phyloP scores from a whole-genome alignment of 2,797 vertebrate genomes.

The Smutsia temminckii region DNA sequence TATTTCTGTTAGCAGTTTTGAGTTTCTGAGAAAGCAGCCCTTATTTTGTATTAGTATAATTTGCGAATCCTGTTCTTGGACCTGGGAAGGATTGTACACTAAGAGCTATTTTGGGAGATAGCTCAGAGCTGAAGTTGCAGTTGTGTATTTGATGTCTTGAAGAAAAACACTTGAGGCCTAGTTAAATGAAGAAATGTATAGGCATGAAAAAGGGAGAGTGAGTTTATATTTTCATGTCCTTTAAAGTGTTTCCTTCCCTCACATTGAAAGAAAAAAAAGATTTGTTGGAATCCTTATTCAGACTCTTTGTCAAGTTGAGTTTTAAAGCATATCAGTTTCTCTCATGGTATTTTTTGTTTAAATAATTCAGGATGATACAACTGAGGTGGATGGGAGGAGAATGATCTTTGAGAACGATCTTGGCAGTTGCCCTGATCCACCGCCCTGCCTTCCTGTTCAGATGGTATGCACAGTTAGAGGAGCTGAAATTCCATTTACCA shows the following conservation, averaged over 20 bases:
- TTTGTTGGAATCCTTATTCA: constrained; percentile 50
- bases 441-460: not conserved
- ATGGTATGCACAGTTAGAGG: not conserved
- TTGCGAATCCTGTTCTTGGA: constrained; percentile 26
- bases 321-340: constrained; percentile 56
- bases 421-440: not conserved
- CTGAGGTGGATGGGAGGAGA: not conserved
- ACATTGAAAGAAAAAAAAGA: not conserved
- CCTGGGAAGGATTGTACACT: not conserved
- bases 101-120: constrained; percentile 4
- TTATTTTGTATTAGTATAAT: constrained; percentile 35
- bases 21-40: constrained; percentile 26
- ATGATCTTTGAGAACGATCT: not conserved
- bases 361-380: not conserved
- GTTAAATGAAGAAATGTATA: constrained; percentile 37
- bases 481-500: not conserved
- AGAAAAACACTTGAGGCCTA: not conserved
- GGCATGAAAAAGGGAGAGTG: constrained; percentile 15
- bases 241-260: not conserved
- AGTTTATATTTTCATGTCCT: not conserved
- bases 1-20: constrained; percentile 19
- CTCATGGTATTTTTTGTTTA: constrained; percentile 36
- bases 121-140: not conserved
- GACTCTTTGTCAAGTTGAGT: constrained; percentile 15
- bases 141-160: constrained; percentile 20